Base-by-base conservation (phyloP, 2,797 vertebrate genomes). In the Phylloscopus collybita region DNA sequence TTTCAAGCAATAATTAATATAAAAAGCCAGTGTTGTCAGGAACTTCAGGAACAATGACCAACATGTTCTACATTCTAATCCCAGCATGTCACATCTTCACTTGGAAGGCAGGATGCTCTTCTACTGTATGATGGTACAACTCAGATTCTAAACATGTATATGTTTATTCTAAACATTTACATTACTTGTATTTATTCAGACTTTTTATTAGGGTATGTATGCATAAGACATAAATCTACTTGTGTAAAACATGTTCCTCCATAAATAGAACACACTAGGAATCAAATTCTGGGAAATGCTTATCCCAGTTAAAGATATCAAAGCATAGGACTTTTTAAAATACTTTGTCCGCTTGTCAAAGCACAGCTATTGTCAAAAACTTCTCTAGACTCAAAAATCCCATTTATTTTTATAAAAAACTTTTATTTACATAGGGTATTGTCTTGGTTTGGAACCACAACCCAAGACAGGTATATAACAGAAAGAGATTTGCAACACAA, bases 251-350 rank as follows among this genome's bases (percentile, higher is more conserved):
- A 22, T 16, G 5, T 29, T 85, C 17, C 26, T 76, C 10, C 11
- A 30, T 13, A 47, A 29, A 62, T 0, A 1, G 27, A 19, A 59
- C 34, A 75, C 0, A 6, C 2, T 45, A 69, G 47, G 19, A 85
- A 83, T 40, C 20, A 60, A 60, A 64, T 79, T 69, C n/a, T 74
- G n/a, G 22, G 29, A 82, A 75, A 76, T 27, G 3, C 4, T 72
- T 81, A 64, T 23, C 8, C 19, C 26, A 61, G 19, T 21, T 75
- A 45, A 69, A 91, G 7, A 29, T 15, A 72, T 0, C 19, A 87
- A 45, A 91, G 19, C 42, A 74, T 0, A 44, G 22, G 9, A 38
- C 20, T 61, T 80, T 61, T 12, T 0, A 2, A 40, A 81, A 7
- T 76, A 38, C 20, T 82, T 82, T 70, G 6, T 80, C 83, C 69